Evolutionary conservation across 2,797 vertebrate genomes (phyloP), one percentile per base, ranked within the genome.

Genomic region (Labeo calbasu): DNA sequence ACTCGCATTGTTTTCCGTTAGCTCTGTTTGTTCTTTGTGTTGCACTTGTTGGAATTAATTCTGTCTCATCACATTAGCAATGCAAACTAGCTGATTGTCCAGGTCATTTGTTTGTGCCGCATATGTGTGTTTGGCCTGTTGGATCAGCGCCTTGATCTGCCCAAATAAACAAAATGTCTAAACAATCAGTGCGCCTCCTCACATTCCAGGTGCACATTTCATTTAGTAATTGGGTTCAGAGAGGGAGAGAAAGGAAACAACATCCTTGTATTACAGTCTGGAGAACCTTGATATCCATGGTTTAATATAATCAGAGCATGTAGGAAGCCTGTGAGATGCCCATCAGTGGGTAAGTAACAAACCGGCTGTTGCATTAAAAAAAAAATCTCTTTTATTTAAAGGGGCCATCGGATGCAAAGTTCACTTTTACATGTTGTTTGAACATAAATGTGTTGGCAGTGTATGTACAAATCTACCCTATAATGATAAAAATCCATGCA

Each of bases 151-250:
- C 82, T 84, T 48, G 61, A 50, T 77, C 75, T 69, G 75, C 19
- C 23, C 82, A 84, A 77, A 84, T 78, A 84, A 78, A 84, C 82
- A 77, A 46, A 36, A 69, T 77, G 82, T 84, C 73, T 69, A 84
- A 77, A 84, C 73, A 84, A 84, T 84, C 82, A 84, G 82, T 77
- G 51, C 53, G 19, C n/a, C 72, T 68, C 73, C 51, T 55, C 51
- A 83, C 50, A 77, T 83, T 77, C 82, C 82, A 83, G 72, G 73
- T 69, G 82, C 82, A 69, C 51, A 28, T 57, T 77, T 70, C 72
- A 43, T n/a, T 46, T 51, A 55, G 72, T 83, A 83, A 83, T 77
- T 83, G 73, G 65, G 63, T 84, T 77, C 73, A 78, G 82, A 68
- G n/a, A 28, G n/a, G 32, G 46, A 57, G 15, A 46, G 25, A 51